Evolutionary conservation across 2,797 vertebrate species (phyloP).

Genomic region (Chelon labrosus): DNA sequence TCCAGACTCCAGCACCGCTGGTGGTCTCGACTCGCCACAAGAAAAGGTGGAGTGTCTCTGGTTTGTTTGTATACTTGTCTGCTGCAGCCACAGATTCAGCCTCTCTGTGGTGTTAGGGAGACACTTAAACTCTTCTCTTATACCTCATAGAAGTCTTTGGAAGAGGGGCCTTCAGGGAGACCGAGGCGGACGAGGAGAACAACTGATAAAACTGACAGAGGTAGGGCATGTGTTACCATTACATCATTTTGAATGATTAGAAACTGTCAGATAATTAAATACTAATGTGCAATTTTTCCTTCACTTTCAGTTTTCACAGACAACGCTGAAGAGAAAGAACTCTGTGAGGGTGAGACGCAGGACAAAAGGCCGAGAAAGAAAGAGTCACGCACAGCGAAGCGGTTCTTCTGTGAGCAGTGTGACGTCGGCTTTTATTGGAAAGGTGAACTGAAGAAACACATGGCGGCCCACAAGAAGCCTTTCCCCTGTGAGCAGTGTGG

Average conservation of each 20-base stretch:
- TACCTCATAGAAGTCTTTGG: conserved; percentile 35
- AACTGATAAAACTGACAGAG: conserved; percentile 30
- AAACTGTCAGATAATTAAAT: background rate
- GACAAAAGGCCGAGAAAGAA: conserved; percentile 32
- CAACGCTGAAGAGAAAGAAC: conserved; percentile 14
- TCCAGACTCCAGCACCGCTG: conserved; percentile 21
- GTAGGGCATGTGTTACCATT: conserved; percentile 21
- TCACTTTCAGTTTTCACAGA: conserved; percentile 35
- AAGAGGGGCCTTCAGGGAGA: conserved; percentile 25
- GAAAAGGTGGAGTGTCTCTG: conserved; percentile 25
- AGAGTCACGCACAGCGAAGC: conserved; percentile 39
- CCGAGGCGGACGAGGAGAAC: conserved; percentile 34
- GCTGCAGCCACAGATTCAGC: background rate
- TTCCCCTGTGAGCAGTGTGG: conserved; percentile 83
- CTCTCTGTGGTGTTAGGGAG: background rate
- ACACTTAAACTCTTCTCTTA: background rate
- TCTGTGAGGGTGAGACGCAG: background rate
- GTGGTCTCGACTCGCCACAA: background rate
- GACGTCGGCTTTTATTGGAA: conserved; percentile 68
- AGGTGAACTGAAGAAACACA: conserved; percentile 75
- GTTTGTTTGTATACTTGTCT: background rate
- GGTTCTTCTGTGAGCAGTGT: conserved; percentile 73
- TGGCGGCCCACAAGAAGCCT: conserved; percentile 74
- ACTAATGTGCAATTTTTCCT: background rate
- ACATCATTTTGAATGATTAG: background rate